phyloP scores from a whole-genome alignment of 1,140 invertebrate species.

The Trichoplusia ni region DNA sequence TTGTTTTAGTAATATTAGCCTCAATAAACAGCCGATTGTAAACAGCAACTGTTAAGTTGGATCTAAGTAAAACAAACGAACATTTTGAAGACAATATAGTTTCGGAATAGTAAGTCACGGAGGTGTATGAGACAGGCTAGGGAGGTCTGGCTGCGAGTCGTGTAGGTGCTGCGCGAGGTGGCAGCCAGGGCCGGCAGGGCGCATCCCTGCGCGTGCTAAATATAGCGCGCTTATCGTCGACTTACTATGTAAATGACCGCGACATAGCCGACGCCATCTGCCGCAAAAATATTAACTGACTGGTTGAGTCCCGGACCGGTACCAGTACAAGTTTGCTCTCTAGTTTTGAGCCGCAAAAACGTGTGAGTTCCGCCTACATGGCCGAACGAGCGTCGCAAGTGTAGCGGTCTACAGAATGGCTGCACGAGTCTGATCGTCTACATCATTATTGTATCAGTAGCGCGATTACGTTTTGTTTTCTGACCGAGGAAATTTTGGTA shows the following conservation, averaged over 20 bases:
- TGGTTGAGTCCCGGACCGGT: conserved; percentile 51
- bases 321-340: conserved; percentile 47
- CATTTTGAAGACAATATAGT: not conserved
- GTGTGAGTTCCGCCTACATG: conserved; percentile 59
- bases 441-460: too few species aligned
- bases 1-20: too few species aligned
- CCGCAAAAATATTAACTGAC: conserved; percentile 65
- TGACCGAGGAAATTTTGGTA: too few species aligned
- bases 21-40: too few species aligned
- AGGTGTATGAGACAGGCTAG: not conserved
- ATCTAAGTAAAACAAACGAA: too few species aligned
- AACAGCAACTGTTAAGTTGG: too few species aligned
- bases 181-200: conserved; percentile 47
- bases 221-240: conserved; percentile 77
- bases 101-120: not conserved
- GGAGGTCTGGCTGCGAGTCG: conserved; percentile 22
- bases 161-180: conserved; percentile 62
- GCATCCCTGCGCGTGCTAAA: conserved; percentile 72
- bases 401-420: not conserved
- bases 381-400: not conserved
- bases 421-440: too few species aligned
- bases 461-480: too few species aligned
- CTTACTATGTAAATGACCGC: conserved; percentile 79
- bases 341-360: conserved; percentile 52
- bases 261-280: conserved; percentile 67